Evolutionary conservation across 2,113 vertebrate genomes (phyloP).

Genomic region (Merops nubicus): DNA sequence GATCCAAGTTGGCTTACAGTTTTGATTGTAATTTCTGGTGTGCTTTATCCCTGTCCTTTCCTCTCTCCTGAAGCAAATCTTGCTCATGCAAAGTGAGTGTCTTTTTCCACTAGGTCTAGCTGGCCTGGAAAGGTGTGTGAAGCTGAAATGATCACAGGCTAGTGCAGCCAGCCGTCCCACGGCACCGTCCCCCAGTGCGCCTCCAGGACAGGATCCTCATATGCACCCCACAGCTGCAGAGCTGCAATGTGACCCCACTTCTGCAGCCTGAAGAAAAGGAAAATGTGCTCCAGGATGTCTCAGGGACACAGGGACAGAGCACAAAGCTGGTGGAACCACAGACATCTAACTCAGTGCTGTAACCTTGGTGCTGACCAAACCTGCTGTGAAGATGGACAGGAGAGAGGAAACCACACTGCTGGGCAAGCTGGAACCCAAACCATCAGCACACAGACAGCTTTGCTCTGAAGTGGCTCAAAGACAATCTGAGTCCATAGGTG

Average conservation of each 20-base stretch:
- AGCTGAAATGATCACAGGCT: background rate
- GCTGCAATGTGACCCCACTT: accelerated
- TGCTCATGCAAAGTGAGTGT: background rate
- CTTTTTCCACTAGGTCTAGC: background rate
- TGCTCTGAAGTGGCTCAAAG: background rate
- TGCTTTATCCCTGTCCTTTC: background rate
- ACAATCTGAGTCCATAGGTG: no score
- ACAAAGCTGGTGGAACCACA: background rate
- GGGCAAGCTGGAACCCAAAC: background rate
- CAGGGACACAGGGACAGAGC: accelerated
- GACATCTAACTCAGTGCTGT: background rate
- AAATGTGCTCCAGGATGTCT: background rate
- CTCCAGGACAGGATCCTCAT: background rate
- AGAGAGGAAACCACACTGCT: background rate
- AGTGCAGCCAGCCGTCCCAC: background rate
- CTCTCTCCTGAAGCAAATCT: background rate
- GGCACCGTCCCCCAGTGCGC: accelerated
- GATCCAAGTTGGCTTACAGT: background rate
- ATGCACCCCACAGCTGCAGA: background rate
- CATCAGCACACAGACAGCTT: background rate
- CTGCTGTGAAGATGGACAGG: background rate
- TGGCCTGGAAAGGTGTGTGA: background rate
- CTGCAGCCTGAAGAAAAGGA: accelerated
- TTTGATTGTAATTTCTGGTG: background rate
- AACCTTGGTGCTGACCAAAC: accelerated